phyloP scores from a whole-genome alignment of 2,797 vertebrate species.

The Polyboroides typus region DNA sequence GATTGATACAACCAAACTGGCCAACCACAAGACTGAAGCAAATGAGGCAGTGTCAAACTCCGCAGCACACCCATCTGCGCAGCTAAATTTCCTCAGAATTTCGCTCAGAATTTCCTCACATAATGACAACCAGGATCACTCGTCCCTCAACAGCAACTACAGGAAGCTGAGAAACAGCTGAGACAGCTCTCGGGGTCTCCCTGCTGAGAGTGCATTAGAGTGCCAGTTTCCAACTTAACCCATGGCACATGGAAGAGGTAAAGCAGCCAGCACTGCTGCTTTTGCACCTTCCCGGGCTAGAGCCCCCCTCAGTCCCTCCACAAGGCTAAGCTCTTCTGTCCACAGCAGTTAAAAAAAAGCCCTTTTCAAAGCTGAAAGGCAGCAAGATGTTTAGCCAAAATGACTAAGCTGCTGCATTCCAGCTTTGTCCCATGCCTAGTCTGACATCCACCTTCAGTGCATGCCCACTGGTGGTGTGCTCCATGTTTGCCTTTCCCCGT shows the following conservation, averaged over 20 bases:
- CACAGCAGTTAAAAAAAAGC: not conserved
- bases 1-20: accelerated
- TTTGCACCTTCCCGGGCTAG: not conserved
- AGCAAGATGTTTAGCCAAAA: not conserved
- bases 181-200: accelerated
- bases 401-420: not conserved
- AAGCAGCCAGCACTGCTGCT: not conserved
- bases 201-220: accelerated
- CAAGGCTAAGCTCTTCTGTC: not conserved
- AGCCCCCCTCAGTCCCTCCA: accelerated
- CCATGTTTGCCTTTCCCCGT: not conserved
- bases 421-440: not conserved
- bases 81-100: no score
- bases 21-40: accelerated
- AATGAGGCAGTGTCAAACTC: not conserved
- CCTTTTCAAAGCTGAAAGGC: not conserved
- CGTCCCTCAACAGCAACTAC: accelerated
- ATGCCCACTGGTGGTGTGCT: accelerated
- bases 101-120: accelerated
- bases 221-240: accelerated
- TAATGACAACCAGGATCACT: accelerated
- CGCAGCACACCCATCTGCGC: accelerated
- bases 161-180: accelerated
- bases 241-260: accelerated
- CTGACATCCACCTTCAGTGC: accelerated